Conservation (phyloP, 1,140 invertebrate species). For the Mercenaria mercenaria region DNA sequence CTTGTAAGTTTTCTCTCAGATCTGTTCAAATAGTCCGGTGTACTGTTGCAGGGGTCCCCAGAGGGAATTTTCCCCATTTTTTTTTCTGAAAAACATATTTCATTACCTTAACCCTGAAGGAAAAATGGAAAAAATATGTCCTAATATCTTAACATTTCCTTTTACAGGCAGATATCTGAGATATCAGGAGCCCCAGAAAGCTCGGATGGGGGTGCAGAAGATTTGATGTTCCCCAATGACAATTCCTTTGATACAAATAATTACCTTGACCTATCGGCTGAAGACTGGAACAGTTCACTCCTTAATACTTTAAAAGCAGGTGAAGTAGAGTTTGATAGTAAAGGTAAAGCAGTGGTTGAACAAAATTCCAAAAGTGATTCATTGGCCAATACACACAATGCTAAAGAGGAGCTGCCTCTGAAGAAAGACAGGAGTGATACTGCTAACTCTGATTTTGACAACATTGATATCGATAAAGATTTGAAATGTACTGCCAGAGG, state of each 20-base stretch:
- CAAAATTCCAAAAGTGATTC: background rate
- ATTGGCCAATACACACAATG: background rate
- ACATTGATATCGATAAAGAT: slow-evolving; percentile 56
- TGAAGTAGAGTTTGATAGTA: background rate
- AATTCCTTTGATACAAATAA: background rate
- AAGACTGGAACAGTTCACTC: background rate
- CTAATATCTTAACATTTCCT: no score
- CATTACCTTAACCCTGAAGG: no score
- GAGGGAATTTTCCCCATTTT: no score
- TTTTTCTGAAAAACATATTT: no score
- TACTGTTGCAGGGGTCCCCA: no score
- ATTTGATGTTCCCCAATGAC: slow-evolving; percentile 20
- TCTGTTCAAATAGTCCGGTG: no score
- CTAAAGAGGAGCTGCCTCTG: background rate
- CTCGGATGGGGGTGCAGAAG: background rate
- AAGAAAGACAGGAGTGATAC: background rate
- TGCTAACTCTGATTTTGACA: background rate
- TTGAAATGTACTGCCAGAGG: slow-evolving; percentile 53
- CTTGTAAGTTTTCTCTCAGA: no score
- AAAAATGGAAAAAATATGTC: no score
- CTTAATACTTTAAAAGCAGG: slow-evolving; percentile 1
- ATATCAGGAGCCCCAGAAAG: background rate
- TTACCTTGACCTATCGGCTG: background rate
- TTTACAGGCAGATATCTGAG: slow-evolving; percentile 1
- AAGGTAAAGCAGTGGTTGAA: background rate